Evolutionary conservation across 2,797 vertebrate species (phyloP).

Genomic region (Sebastes vulpes): DNA sequence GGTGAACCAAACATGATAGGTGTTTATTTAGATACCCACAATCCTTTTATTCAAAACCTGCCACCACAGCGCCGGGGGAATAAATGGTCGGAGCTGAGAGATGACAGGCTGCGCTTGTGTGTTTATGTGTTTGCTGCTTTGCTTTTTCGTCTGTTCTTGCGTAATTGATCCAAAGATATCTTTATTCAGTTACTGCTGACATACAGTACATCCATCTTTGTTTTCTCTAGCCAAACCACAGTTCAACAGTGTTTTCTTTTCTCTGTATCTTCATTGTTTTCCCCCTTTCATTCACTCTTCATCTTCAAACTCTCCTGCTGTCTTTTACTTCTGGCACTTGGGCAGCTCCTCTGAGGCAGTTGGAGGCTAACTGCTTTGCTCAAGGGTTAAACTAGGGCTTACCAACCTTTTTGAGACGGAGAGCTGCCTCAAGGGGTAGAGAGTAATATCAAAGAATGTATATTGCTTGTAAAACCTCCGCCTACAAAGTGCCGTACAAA

Average conservation of each 20-base stretch:
- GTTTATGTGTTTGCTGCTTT: not conserved
- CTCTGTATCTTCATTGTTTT: not conserved
- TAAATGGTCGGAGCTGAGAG: not conserved
- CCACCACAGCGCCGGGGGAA: not conserved
- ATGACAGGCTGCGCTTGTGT: not conserved
- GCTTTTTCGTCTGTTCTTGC: not conserved
- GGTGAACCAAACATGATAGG: not conserved
- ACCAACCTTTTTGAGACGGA: no score
- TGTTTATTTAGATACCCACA: conserved; percentile 33
- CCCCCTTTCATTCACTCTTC: not conserved
- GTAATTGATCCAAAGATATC: not conserved
- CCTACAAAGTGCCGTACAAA: no score
- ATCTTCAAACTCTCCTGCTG: not conserved
- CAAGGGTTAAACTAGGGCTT: not conserved
- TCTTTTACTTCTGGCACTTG: not conserved
- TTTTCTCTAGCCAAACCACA: not conserved
- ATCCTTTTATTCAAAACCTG: not conserved
- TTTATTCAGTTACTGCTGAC: not conserved
- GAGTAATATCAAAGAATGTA: no score
- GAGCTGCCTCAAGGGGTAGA: no score
- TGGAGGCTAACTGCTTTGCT: not conserved
- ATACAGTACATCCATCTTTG: not conserved
- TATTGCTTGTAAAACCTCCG: no score
- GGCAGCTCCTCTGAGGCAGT: not conserved
- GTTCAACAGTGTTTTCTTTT: not conserved